Evolutionary conservation across 2,797 vertebrate genomes (phyloP).

Genomic region (Dicrostonyx torquatus): DNA sequence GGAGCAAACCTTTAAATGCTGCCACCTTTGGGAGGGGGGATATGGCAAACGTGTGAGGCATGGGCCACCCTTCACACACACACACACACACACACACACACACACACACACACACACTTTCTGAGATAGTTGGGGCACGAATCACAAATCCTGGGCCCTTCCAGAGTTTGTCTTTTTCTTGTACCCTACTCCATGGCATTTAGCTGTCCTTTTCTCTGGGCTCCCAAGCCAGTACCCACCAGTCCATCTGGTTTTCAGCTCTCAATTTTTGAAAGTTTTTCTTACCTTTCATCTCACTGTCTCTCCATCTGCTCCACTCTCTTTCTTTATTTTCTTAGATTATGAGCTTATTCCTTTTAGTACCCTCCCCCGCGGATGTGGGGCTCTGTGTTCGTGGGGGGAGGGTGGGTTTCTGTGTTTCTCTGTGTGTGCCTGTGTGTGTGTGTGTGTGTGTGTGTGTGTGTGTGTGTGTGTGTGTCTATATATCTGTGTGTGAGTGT

Average conservation of each 20-base stretch:
- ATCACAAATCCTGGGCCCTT: neutral
- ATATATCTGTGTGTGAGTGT: neutral
- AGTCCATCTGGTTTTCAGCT: constrained; percentile 1
- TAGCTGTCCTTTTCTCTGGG: neutral
- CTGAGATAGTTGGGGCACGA: neutral
- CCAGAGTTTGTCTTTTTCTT: neutral
- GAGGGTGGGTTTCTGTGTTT: neutral
- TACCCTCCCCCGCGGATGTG: neutral
- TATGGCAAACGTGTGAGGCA: neutral
- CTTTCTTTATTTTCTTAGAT: constrained; percentile 12
- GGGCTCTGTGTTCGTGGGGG: neutral
- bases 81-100: neutral
- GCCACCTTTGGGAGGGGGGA: neutral
- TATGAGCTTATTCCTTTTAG: neutral
- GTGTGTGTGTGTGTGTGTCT: neutral
- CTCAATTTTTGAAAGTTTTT: neutral
- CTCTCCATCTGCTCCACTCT: neutral
- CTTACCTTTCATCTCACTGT: neutral
- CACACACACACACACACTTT: neutral
- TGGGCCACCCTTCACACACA: no score
- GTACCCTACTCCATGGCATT: neutral
- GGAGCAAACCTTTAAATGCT: neutral
- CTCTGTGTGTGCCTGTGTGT: neutral
- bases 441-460: neutral
- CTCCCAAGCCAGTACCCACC: neutral